Base-by-base conservation (phyloP, 1,140 invertebrate species). In the Araneus ventricosus region DNA sequence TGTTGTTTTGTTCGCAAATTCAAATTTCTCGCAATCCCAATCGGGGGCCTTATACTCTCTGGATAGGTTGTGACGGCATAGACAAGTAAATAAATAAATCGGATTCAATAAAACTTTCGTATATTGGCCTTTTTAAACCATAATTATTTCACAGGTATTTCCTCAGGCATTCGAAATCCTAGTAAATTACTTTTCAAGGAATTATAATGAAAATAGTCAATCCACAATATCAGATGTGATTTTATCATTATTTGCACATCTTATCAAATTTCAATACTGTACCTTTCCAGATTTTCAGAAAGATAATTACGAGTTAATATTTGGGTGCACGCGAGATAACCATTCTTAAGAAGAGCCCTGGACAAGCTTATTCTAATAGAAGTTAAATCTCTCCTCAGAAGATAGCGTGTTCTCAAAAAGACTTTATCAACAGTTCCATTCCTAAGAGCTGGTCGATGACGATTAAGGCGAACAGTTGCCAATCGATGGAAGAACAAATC, bases 401-500 rank as follows among this genome's bases (percentile, higher is more conserved):
- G 59, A n/a, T 63, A n/a, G 17, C 0, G 7, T 8, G 24, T 0
- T 63, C 24, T 4, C 24, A 0, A n/a, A 63, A 63, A 24, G 20
- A 63, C 59, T 63, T 63, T 63, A 63, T 8, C 59, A 63, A 63
- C 59, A n/a, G 59, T n/a, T 63, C 59, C n/a, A 63, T 1, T n/a
- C 0, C 59, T 22, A 22, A 8, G 24, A n/a, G 22, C 4, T 14
- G 20, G 24, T 63, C 59, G 59, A 63, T 63, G 59, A 63, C 59
- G 59, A 63, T 63, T 63, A 63, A 63, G n/a, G n/a, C 20, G 22
- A n/a, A n/a, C 59, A 22, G n/a, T 3, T 7, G 45, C 20, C 59
- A 63, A 63, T 63, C 59, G 59, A 63, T 63, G 59, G n/a, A 63
- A 63, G 59, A 63, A 63, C 17, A 63, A 63, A 63, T 63, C 59